A percentile compares a stretch with the other conserved stretches of the same genome.
Conservation (phyloP, 1,140 invertebrate genomes). For the Pseudomyrmex gracilis region DNA sequence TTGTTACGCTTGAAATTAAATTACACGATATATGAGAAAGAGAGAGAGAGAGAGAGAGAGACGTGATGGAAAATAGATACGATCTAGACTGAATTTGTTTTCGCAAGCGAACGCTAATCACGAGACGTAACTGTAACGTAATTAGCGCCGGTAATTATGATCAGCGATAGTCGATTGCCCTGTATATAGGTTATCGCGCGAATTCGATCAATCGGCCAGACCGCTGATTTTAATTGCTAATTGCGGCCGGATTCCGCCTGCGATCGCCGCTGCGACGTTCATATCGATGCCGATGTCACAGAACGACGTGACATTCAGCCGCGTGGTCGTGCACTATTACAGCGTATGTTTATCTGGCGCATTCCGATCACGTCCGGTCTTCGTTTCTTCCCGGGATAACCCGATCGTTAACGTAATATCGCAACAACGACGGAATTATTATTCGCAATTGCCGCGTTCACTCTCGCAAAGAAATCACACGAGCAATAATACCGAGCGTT, state of each 20-base stretch:
- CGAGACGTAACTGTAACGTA: conserved; percentile 42
- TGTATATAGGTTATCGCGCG: conserved; percentile 60
- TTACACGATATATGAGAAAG: too few species aligned
- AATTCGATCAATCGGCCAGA: conserved; percentile 64
- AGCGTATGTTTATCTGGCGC: conserved; percentile 8
- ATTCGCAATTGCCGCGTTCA: not conserved
- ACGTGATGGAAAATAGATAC: conserved; percentile 5
- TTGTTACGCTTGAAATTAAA: too few species aligned
- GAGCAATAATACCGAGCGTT: not conserved
- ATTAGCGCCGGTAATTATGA: conserved; percentile 77
- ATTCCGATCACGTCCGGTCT: conserved; percentile 4
- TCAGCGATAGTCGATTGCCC: conserved; percentile 70
- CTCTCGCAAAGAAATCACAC: not conserved
- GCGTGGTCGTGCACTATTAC: conserved; percentile 48
- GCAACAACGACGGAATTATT: not conserved
- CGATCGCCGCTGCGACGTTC: conserved; percentile 48
- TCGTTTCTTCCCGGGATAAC: conserved; percentile 18
- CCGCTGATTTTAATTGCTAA: conserved; percentile 78
- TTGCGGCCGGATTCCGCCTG: conserved; percentile 62
- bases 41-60: too few species aligned
- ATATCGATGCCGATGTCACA: conserved; percentile 40
- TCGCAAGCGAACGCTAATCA: conserved; percentile 35
- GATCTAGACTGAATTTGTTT: conserved; percentile 35
- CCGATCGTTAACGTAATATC: conserved; percentile 23
- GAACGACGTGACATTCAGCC: conserved; percentile 38